phyloP scores from a whole-genome alignment of 2,113 vertebrate species.

The Stictonetta naevosa region DNA sequence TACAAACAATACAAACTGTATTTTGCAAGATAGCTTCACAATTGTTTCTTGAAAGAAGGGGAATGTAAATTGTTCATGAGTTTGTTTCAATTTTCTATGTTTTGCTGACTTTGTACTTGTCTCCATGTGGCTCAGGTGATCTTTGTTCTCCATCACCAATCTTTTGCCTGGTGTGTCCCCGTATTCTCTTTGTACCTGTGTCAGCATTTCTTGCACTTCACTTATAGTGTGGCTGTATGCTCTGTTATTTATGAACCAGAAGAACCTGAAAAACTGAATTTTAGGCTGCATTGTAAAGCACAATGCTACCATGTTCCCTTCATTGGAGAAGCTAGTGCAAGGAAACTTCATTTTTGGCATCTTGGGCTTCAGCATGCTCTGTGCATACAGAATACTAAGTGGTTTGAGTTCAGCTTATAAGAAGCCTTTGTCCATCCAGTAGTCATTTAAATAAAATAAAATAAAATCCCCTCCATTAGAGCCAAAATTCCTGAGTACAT shows the following conservation, averaged over 20 bases:
- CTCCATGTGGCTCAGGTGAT: neutral
- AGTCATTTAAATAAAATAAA: neutral
- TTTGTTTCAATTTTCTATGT: neutral
- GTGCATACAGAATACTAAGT: neutral
- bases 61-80: neutral
- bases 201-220: neutral
- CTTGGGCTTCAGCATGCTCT: neutral
- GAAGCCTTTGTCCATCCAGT: conserved; percentile 32
- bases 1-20: neutral
- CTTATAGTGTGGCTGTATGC: neutral
- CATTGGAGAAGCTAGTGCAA: neutral
- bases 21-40: neutral
- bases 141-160: neutral
- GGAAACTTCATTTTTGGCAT: neutral
- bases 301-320: neutral
- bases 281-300: neutral
- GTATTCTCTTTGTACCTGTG: neutral
- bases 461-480: neutral
- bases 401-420: neutral
- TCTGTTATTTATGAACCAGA: neutral
- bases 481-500: conserved; percentile 10
- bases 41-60: neutral
- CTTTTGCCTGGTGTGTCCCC: neutral
- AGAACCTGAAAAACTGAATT: neutral
- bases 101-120: neutral